A percentile compares a stretch with the other conserved stretches of the same genome.
Evolutionary conservation across 2,113 vertebrate species (phyloP).

Genomic region (Sphyrna mokarran): DNA sequence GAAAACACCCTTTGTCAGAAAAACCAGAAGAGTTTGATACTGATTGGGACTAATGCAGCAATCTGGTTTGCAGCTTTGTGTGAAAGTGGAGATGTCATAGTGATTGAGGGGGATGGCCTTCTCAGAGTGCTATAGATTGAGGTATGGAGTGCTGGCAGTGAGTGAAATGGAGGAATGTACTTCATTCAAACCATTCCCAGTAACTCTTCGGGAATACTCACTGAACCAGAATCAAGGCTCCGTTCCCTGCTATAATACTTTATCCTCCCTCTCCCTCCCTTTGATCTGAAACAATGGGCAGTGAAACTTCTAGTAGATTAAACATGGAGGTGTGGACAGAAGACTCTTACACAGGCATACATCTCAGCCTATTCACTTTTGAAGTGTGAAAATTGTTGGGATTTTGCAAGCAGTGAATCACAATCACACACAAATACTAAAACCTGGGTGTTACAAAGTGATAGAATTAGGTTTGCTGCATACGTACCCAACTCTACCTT

Average conservation of each 20-base stretch:
- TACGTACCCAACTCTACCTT: not conserved
- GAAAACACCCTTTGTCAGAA: constrained; percentile 28
- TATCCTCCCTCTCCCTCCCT: not conserved
- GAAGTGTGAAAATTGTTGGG: not conserved
- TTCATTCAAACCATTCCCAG: not conserved
- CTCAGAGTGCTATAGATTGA: not conserved
- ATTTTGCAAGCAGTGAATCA: not conserved
- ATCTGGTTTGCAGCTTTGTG: constrained; percentile 20
- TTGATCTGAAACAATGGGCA: not conserved
- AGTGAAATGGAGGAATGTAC: not conserved
- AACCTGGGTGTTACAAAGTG: not conserved
- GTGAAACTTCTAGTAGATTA: not conserved
- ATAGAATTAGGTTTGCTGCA: not conserved
- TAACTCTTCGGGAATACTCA: not conserved
- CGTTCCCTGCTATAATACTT: not conserved
- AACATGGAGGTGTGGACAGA: not conserved
- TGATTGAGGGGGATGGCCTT: not conserved
- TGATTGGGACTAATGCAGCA: constrained; percentile 34
- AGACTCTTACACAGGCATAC: not conserved
- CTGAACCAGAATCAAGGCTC: not conserved
- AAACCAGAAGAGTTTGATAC: not conserved
- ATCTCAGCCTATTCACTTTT: not conserved
- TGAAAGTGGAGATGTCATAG: not conserved
- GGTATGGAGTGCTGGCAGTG: not conserved
- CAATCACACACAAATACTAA: not conserved